Percentiles rank a stretch among this genome's conserved stretches.
Conservation (phyloP, 2,797 vertebrate species). For the Myiotriccus ornatus region DNA sequence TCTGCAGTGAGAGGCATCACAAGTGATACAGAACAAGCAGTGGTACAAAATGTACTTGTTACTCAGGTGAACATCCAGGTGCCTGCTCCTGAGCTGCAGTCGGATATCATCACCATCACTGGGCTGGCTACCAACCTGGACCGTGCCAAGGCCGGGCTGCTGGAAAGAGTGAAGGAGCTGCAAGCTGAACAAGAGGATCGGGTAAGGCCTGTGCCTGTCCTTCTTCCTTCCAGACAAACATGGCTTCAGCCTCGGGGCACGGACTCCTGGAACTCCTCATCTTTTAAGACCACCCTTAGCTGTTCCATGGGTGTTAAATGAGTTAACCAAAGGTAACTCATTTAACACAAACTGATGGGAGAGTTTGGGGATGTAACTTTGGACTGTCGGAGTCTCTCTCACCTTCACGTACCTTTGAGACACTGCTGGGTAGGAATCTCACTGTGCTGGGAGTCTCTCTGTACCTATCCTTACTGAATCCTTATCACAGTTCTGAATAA, state of each 20-base stretch:
- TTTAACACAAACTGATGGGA: background rate
- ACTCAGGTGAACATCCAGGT: constrained; percentile 96
- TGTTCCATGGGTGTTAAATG: background rate
- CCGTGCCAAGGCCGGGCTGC: constrained; percentile 90
- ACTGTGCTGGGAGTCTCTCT: background rate
- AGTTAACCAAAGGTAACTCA: background rate
- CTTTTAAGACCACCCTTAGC: background rate
- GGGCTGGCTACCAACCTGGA: constrained; percentile 89
- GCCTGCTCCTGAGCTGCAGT: constrained; percentile 94
- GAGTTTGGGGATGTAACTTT: background rate
- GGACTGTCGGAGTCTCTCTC: background rate
- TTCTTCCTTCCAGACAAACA: background rate
- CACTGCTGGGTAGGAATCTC: background rate
- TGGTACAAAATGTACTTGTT: background rate
- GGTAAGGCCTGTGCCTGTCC: constrained; percentile 73
- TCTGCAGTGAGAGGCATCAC: background rate
- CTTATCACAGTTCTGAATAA: background rate
- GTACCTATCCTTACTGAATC: background rate
- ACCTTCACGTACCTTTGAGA: accelerated
- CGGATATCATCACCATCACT: constrained; percentile 90
- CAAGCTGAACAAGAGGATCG: constrained; percentile 96
- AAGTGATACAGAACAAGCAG: background rate
- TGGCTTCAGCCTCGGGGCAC: background rate
- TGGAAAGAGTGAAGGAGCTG: constrained; percentile 93
- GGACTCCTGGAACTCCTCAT: background rate